Conservation (phyloP, 1,140 invertebrate species). For the Hylaeus anthracinus region DNA sequence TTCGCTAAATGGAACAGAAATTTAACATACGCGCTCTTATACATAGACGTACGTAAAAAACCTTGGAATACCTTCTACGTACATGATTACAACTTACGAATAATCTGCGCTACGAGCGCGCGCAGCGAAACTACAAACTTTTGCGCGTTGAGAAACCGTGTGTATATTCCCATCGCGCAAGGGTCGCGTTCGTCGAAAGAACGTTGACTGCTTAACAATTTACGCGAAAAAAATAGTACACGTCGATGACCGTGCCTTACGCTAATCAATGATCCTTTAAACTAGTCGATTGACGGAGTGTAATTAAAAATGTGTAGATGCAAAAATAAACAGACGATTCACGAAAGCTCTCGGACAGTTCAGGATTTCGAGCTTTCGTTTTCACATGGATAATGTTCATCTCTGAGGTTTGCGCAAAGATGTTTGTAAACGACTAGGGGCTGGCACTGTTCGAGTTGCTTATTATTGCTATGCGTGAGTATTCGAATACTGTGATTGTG, state of each 20-base stretch:
- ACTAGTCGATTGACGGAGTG: not conserved
- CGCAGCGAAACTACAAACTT: conserved; percentile 18
- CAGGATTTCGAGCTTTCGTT: not conserved
- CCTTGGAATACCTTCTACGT: conserved; percentile 44
- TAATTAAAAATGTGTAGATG: not conserved
- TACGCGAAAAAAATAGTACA: too few relatives aligned
- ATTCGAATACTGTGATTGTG: too few relatives aligned
- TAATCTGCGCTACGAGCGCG: conserved; percentile 25
- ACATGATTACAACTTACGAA: conserved; percentile 39
- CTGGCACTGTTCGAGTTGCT: too few relatives aligned
- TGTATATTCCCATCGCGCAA: not conserved
- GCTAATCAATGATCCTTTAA: not conserved
- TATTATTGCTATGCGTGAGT: too few relatives aligned
- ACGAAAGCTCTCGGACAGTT: too few relatives aligned
- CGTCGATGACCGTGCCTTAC: not conserved
- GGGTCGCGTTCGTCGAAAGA: too few relatives aligned
- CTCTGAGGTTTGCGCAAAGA: conserved; percentile 25
- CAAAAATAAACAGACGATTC: not conserved
- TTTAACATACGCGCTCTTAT: not conserved
- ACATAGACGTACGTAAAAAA: conserved; percentile 22
- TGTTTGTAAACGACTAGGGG: not conserved
- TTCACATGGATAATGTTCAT: not conserved
- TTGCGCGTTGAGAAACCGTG: not conserved
- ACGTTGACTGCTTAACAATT: too few relatives aligned
- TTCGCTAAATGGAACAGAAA: conserved; percentile 6